These are phyloP conservation scores for Cancer borealis DNA, from an alignment of 2,888 invertebrate species.

Conservation along the genomic window DNA sequence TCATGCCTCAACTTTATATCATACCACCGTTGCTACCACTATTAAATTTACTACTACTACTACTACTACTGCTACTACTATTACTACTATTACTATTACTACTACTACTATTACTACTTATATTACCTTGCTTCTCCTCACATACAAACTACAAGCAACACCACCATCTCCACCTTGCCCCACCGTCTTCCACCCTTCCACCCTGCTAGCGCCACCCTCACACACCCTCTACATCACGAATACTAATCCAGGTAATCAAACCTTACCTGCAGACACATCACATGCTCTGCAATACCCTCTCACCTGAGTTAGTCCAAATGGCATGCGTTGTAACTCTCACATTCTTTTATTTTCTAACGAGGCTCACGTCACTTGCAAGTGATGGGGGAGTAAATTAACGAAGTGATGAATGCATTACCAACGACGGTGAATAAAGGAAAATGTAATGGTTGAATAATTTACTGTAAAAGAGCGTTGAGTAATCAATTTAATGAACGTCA, in stretches of 20 bases:
- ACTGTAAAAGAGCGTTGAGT: conserved; percentile 10
- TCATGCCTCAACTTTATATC: not conserved
- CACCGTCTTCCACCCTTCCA: not conserved
- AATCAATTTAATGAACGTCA: not conserved
- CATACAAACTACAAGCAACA: not conserved
- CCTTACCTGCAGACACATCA: not conserved
- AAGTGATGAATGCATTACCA: not conserved
- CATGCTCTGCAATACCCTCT: not conserved
- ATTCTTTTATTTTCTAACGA: not conserved
- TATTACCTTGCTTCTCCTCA: not conserved
- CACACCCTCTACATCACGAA: not conserved
- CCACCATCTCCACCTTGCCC: not conserved
- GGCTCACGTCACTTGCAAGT: not conserved
- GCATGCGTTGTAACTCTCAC: not conserved
- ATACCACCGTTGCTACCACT: not conserved
- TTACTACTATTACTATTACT: not conserved
- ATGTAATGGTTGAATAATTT: not conserved
- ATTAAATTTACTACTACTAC: no score
- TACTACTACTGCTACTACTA: not conserved
- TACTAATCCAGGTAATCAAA: not conserved
- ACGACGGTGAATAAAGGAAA: not conserved
- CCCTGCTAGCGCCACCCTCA: not conserved
- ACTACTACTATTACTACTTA: no score
- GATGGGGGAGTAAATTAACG: not conserved
- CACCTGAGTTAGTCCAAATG: not conserved